Evolutionary conservation across 2,888 invertebrate species (phyloP).

Genomic region (Stramonita haemastoma): DNA sequence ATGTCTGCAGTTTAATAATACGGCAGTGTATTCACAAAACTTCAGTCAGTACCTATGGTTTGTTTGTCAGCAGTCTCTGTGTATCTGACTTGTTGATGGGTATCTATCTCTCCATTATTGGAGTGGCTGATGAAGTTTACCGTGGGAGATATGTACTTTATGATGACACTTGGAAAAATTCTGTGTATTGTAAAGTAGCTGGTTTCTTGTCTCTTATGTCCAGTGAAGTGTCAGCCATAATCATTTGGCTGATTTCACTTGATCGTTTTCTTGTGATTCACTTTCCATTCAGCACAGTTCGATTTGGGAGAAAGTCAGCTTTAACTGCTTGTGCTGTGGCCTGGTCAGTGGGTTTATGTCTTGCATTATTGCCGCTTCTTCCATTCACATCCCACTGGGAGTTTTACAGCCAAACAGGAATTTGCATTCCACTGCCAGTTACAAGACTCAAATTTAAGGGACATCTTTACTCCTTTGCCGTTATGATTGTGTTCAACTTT

Average conservation of each 20-base stretch:
- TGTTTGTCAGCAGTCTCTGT: background rate
- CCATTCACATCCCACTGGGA: background rate
- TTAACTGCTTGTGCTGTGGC: too few species aligned
- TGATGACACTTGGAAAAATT: background rate
- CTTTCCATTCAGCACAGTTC: background rate
- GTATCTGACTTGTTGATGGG: background rate
- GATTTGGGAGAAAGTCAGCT: background rate
- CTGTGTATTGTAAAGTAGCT: background rate
- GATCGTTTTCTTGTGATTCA: background rate
- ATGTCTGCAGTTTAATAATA: background rate
- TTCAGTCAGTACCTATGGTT: background rate
- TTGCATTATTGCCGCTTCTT: too few species aligned
- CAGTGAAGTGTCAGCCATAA: slow-evolving; percentile 5
- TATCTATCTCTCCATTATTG: background rate
- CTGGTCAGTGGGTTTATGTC: too few species aligned
- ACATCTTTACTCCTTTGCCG: too few species aligned
- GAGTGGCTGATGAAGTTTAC: background rate
- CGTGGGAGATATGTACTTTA: background rate
- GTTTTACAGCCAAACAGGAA: background rate
- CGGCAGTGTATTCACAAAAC: background rate
- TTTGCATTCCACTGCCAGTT: background rate
- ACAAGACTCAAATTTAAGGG: background rate
- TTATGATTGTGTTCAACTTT: too few species aligned
- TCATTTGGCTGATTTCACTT: background rate
- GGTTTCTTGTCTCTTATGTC: background rate